Evolutionary conservation across 1,140 invertebrate species (phyloP).

Genomic region (Luehdorfia chinensis): DNA sequence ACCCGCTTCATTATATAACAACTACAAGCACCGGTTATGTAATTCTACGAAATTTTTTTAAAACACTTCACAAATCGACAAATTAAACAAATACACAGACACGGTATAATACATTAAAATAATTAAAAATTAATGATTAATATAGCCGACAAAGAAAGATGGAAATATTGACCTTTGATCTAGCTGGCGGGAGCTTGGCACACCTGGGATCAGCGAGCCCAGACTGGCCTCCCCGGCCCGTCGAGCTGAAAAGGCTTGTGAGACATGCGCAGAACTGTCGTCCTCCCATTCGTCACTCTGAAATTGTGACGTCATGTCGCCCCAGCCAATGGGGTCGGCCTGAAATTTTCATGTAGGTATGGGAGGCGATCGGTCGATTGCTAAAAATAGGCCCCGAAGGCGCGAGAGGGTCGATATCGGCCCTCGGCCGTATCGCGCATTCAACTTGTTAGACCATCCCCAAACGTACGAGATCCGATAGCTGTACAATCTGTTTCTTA

Average conservation of each 20-base stretch:
- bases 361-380: slow-evolving; percentile 51
- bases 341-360: slow-evolving; percentile 73
- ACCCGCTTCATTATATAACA: slow-evolving; percentile 8
- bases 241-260: slow-evolving; percentile 32
- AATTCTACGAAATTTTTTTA: background rate
- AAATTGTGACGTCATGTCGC: slow-evolving; percentile 51
- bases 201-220: slow-evolving; percentile 65
- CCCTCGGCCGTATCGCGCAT: too few relatives aligned
- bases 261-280: slow-evolving; percentile 52
- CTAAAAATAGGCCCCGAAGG: slow-evolving; percentile 64
- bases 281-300: slow-evolving; percentile 33
- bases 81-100: slow-evolving; percentile 16
- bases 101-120: slow-evolving; percentile 25
- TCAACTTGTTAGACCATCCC: too few relatives aligned
- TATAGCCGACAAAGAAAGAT: slow-evolving; percentile 34
- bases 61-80: slow-evolving; percentile 14
- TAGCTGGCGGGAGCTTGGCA: slow-evolving; percentile 55
- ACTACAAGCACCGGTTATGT: slow-evolving; percentile 6
- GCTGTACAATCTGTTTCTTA: too few relatives aligned
- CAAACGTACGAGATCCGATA: too few relatives aligned
- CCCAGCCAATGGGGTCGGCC: slow-evolving; percentile 43
- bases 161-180: slow-evolving; percentile 56
- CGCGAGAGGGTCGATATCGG: slow-evolving; percentile 48
- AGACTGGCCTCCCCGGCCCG: slow-evolving; percentile 45
- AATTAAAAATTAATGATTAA: slow-evolving; percentile 25